Conservation (phyloP, 2,888 invertebrate species). For the Phoronis australis region DNA sequence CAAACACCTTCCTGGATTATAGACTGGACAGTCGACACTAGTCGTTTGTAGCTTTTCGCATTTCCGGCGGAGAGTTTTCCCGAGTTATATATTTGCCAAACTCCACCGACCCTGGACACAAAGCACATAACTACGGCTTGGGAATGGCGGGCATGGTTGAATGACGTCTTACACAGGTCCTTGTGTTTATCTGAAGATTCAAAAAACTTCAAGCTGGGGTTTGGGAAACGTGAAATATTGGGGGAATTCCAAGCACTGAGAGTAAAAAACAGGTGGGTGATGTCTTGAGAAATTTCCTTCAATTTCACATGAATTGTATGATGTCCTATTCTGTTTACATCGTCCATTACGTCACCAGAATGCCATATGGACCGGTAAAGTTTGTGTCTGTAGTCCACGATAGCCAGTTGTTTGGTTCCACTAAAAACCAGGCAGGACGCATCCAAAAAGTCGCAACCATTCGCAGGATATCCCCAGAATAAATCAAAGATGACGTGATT, state of each 20-base stretch:
- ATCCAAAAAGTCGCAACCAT: slow-evolving; percentile 21
- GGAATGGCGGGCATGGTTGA: slow-evolving; percentile 21
- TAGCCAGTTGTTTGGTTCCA: not conserved
- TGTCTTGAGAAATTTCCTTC: slow-evolving; percentile 17
- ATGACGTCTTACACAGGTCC: slow-evolving; percentile 27
- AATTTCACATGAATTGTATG: slow-evolving; percentile 25
- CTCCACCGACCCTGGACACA: slow-evolving; percentile 13
- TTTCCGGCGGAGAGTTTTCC: slow-evolving; percentile 27
- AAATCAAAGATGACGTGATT: slow-evolving; percentile 28
- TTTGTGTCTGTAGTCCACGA: slow-evolving; percentile 13
- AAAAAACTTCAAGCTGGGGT: slow-evolving; percentile 26
- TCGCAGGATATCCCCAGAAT: slow-evolving; percentile 23
- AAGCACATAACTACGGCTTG: slow-evolving; percentile 31
- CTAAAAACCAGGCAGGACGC: slow-evolving; percentile 23
- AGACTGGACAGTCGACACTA: no score
- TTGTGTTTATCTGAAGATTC: slow-evolving; percentile 17
- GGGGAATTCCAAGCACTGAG: slow-evolving; percentile 27
- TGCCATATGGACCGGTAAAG: slow-evolving; percentile 10
- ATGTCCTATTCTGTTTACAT: slow-evolving; percentile 15
- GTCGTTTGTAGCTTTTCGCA: slow-evolving; percentile 23
- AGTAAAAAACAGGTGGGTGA: slow-evolving; percentile 27
- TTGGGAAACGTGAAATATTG: slow-evolving; percentile 24
- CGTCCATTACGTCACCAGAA: slow-evolving; percentile 26
- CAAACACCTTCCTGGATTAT: no score
- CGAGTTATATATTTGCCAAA: slow-evolving; percentile 25